Base-by-base conservation (phyloP, 2,888 invertebrate genomes). In the Anodontia alba region DNA sequence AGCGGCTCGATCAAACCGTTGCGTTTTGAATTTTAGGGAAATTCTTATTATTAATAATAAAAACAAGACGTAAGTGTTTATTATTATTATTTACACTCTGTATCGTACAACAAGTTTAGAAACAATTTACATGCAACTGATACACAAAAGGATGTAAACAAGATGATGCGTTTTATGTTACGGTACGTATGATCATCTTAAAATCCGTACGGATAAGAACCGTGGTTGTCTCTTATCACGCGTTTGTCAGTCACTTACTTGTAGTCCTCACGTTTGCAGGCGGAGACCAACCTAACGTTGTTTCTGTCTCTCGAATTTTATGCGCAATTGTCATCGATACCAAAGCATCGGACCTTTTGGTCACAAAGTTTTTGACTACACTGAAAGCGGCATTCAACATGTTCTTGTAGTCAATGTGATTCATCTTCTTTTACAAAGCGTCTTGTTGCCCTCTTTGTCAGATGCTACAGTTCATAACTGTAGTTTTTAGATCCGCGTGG, bases 191-290 rank as follows among this genome's bases (percentile, higher is more conserved):
- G n/a, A n/a, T n/a, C n/a, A n/a, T n/a, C n/a, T n/a, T 42, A 42
- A 36, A 57, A 69, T 29, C 80, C 76, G 68, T 76, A 80, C 0
- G 80, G 80, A 36, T 62, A 70, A 15, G 80, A 62, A 12, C 36
- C 20, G 49, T 54, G 68, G 42, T 73, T 43, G 10, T 76, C 68
- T 17, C 36, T 42, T 38, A 80, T 72, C 1, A 80, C 73, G 20
- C 80, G 67, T 76, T 80, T 80, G 69, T 80, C 76, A 72, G 76
- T 76, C 10, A 80, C 76, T 10, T 76, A 26, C n/a, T 43, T 49
- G 33, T 76, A 80, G 57, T 80, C 76, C 23, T 80, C 73, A 0
- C 29, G 17, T 54, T 80, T 57, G 17, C 38, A 17, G 17, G 15
- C 69, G 15, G 80, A 69, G 8, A 76, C 0, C 36, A 76, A 1